A percentile compares a stretch with the other conserved stretches of the same genome.
Conservation (phyloP, 2,888 invertebrate species). For the Phortica okadai region DNA sequence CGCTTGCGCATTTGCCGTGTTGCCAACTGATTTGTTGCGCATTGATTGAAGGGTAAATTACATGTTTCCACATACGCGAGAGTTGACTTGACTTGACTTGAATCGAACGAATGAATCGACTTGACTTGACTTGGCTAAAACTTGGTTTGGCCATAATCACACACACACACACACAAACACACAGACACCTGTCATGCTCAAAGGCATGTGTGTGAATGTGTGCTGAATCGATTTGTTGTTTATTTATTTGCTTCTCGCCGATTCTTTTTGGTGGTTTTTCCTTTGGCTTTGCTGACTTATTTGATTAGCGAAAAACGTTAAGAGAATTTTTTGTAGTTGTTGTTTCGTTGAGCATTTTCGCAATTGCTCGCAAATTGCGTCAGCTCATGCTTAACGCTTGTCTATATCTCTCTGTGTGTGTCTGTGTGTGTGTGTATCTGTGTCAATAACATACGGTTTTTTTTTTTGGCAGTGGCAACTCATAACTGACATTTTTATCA, state of each 20-base stretch:
- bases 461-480: constrained; percentile 12
- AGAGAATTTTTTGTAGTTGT: constrained; percentile 48
- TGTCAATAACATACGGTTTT: constrained; percentile 29
- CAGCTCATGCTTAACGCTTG: constrained; percentile 34
- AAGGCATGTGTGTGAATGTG: not conserved
- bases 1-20: constrained; percentile 57
- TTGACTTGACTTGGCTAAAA: too few species aligned
- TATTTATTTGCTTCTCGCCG: constrained; percentile 7
- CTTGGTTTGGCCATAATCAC: constrained; percentile 34
- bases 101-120: too few species aligned
- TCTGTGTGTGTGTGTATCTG: constrained; percentile 40
- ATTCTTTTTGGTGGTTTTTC: constrained; percentile 45
- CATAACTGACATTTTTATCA: constrained; percentile 61
- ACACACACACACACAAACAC: not conserved
- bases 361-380: constrained; percentile 59
- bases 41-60: constrained; percentile 72
- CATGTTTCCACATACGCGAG: constrained; percentile 65
- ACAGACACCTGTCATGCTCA: not conserved
- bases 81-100: constrained; percentile 44
- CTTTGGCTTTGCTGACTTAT: constrained; percentile 4
- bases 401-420: constrained; percentile 30
- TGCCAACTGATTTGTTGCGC: constrained; percentile 68
- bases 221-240: constrained; percentile 1
- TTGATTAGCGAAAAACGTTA: constrained; percentile 44
- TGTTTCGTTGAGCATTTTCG: constrained; percentile 43